Conservation (phyloP, 2,113 vertebrate genomes). For the Entosphenus tridentatus region DNA sequence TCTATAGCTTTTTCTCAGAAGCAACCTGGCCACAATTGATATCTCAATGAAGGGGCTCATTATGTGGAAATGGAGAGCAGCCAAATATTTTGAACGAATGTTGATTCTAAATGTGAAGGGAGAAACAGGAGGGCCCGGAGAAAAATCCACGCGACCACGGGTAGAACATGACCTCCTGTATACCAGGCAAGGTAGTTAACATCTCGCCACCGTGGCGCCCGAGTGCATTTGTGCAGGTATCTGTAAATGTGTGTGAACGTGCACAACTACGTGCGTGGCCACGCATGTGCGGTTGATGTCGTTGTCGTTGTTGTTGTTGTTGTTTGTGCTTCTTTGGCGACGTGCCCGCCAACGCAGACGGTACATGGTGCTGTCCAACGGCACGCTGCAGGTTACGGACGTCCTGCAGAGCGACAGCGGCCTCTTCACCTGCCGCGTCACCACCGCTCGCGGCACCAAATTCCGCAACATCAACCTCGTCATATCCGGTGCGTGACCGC, state of each 20-base stretch:
- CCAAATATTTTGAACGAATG: background rate
- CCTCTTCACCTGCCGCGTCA: slow-evolving; percentile 2
- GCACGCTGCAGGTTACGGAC: background rate
- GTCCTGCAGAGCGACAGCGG: background rate
- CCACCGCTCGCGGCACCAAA: background rate
- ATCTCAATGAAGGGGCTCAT: too few relatives aligned
- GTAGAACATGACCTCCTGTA: background rate
- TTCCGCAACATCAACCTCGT: slow-evolving; percentile 1
- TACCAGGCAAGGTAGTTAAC: background rate
- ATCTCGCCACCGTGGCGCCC: background rate
- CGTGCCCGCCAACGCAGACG: background rate
- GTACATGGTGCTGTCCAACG: background rate
- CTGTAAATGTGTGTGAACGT: background rate
- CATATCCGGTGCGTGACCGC: background rate
- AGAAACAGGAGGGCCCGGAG: background rate
- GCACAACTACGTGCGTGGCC: too few relatives aligned
- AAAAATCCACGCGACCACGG: background rate
- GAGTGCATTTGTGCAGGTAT: background rate
- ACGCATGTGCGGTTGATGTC: too few relatives aligned
- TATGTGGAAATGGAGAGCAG: background rate
- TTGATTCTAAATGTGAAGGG: background rate
- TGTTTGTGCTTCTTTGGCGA: too few relatives aligned
- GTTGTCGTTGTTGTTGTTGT: too few relatives aligned
- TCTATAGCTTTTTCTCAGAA: too few relatives aligned
- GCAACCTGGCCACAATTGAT: too few relatives aligned